Conservation (phyloP, 2,113 vertebrate genomes). For the Otocyon megalotis region DNA sequence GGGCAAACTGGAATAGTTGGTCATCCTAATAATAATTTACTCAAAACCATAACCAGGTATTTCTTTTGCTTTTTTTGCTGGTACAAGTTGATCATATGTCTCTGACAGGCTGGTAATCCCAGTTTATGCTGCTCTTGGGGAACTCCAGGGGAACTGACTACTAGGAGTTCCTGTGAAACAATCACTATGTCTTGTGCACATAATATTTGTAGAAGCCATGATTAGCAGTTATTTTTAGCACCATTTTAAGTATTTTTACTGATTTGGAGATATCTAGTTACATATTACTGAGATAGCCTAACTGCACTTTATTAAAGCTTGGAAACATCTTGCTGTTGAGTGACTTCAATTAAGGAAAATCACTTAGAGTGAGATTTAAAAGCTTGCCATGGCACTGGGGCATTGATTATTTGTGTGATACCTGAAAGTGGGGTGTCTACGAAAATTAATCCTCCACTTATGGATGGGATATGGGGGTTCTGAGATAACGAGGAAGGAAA, state of each 20-base stretch:
- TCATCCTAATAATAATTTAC: neutral
- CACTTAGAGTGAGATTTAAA: conserved; percentile 35
- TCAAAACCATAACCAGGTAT: neutral
- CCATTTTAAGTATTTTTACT: conserved; percentile 36
- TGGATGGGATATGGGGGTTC: neutral
- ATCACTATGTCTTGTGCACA: neutral
- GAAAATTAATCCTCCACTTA: neutral
- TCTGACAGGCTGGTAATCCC: neutral
- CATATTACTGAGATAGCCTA: conserved; percentile 55
- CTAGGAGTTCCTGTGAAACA: neutral
- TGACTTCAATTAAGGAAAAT: conserved; percentile 56
- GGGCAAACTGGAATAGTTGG: neutral
- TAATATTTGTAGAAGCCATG: conserved; percentile 50
- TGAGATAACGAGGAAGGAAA: neutral
- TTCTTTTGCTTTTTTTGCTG: neutral
- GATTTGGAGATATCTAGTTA: conserved; percentile 59
- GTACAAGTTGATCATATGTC: neutral
- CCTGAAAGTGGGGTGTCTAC: neutral
- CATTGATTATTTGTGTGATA: conserved; percentile 44
- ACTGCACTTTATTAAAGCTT: conserved; percentile 46
- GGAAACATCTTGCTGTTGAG: conserved; percentile 51
- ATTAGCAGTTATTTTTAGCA: conserved; percentile 64
- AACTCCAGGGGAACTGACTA: neutral
- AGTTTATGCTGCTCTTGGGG: neutral
- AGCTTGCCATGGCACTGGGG: neutral